Evolutionary conservation across 1,140 invertebrate genomes (phyloP), one percentile per base, ranked within the genome.

Genomic region (Heliconius nattereri): DNA sequence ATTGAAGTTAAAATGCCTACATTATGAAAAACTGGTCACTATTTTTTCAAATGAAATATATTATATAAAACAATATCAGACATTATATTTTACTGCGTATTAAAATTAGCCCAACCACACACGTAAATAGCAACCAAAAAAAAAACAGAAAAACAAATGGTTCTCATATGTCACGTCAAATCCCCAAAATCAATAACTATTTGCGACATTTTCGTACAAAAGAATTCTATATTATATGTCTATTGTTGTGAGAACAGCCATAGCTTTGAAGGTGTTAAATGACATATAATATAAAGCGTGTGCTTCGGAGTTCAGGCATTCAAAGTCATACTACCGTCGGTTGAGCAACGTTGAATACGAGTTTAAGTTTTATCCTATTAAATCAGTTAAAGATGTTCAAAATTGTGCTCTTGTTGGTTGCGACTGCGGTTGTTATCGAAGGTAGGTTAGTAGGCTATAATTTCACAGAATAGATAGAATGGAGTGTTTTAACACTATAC

Each of bases 341-440:
- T 78, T 40, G 74, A n/a, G 72, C 74, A 78, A 29, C 71, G 32
- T 73, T 70, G 16, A 70, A 60, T 74, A 29, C 16, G 23, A 57
- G 13, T 54, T 52, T 52, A 52, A 52, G 2, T 52, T 20, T 52
- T 75, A 79, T 73, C 75, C 78, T 49, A 75, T 73, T 75, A 78
- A 40, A 73, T 40, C 57, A 74, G 37, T 78, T 78, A 49, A 83
- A 76, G 57, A 86, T 85, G 83, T 75, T 81, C 7, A 87, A 85
- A 80, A 57, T 86, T 78, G 45, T 76, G 72, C 72, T 83, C 26
- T 78, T 84, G 52, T 49, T 78, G 40, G 60, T 84, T 20, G 79
- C 78, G 16, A 78, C 75, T 60, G 82, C 82, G n/a, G 11, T 85
- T 49, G 74, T 81, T 73, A 78, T 82, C 29, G 83, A 86, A 86